Evolutionary conservation across 2,888 invertebrate genomes (phyloP), one percentile per base, ranked within the genome.

Genomic region (Theretra japonica): DNA sequence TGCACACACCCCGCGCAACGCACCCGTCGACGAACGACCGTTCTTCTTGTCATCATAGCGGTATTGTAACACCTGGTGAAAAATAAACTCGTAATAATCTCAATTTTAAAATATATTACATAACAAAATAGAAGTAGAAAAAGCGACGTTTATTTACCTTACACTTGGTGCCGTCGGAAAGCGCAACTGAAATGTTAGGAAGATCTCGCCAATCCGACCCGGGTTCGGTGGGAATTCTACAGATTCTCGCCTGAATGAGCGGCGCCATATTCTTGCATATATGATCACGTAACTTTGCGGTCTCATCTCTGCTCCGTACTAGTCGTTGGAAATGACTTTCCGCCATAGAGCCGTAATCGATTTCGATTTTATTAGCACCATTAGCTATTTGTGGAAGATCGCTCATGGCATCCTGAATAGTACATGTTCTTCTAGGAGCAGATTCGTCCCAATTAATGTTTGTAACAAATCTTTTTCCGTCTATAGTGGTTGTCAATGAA

Each of bases 171-270:
- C 97, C 97, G 88, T 98, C 97, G 2, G 95, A 95, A 28, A 98
- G 91, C 50, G 95, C 88, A 0, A 97, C 95, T 4, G 95, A 95
- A 73, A 97, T 95, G 83, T 98, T 98, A 0, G 98, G 98, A 30
- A 98, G 91, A 87, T 98, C 97, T 60, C 98, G 94, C 98, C 98
- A 98, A 87, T 98, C 98, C 0, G 97, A 96, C 1, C 97, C 98
- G 0, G 96, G 95, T 3, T 95, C 93, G 0, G 96, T 95, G 0
- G 98, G 98, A 72, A 98, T 96, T 75, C 97, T 95, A 28, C 95
- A 91, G 83, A 98, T 97, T 72, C 98, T 95, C 0, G 97, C 97
- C 86, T 96, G 97, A 1, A 97, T 97, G 50, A 98, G 88, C 0
- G 97, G 95, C 53, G 96, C 96, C 97, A 98, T 97, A 81, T 97